Evolutionary conservation across 2,888 invertebrate species (phyloP), one percentile per base, ranked within the genome.

Genomic region (Cylloceria caligata): DNA sequence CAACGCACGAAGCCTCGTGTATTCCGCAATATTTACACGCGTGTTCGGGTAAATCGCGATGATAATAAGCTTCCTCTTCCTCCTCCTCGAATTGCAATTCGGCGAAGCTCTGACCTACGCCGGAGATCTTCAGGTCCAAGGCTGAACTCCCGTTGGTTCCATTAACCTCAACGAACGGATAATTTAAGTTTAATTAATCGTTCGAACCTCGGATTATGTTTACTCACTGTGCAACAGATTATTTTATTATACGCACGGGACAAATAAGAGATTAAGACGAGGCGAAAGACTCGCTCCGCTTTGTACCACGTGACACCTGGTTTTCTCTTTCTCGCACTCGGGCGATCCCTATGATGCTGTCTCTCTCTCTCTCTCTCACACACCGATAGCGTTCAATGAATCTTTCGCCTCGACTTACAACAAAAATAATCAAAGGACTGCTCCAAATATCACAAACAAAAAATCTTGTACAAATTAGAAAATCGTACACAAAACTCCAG

Each of bases 21-120:
- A 99, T 99, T 64, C 99, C 99, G 93, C 99, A 99, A 92, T 99
- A 99, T 92, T 99, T 98, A 95, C 99, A 99, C 0, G 99, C 99
- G 94, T 99, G 98, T 86, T 97, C 96, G 0, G 99, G 99, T 83
- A 99, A 93, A 92, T 99, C 97, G 91, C 97, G 95, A 90, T 96
- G 97, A 90, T 96, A 97, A 89, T 97, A 96, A 42, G 97, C 96
- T 89, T 98, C 98, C 92, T 98, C 97, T 83, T 97, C 99, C 91
- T 99, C 99, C 88, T 98, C 97, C 92, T 99, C 99, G 93, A 99
- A 99, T 90, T 98, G 98, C 80, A 99, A 93, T 92, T 98, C 98
- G 0, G 97, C 96, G 84, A 97, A 94, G 55, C 96, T 96, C 91
- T 96, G 96, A 0, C 96, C 95, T 39, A 95, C 95, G 72, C 95